Base-by-base conservation (phyloP, 1,140 invertebrate species). In the Panagrolaimus sp. region DNA sequence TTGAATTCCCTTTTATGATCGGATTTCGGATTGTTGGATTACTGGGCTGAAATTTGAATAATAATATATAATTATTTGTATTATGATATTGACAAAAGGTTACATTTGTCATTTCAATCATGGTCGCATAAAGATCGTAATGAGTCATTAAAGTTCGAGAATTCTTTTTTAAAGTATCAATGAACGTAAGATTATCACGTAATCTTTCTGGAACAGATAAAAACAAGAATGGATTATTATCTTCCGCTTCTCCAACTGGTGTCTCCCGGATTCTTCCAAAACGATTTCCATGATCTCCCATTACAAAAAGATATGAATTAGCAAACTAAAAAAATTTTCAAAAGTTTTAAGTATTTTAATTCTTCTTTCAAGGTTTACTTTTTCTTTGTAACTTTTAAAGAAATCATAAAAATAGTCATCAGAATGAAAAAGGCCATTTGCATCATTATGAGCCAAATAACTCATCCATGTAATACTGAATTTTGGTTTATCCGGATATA, bases 281-380 rank as follows among this genome's bases (percentile, higher is more conserved):
- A 12, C 73, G 46, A 26, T 21, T 17, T n/a, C 73, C 73, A 43
- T 74, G 73, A 46, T 74, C 73, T 2, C 47, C 72, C 73, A 75
- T 71, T 1, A 74, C 10, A 55, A 74, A 28, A 8, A 74, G 8
- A 45, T 73, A 74, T 28, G 73, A 69, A 44, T 74, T 71, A 14
- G 69, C 17, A 6, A 74, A 52, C 71, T 73, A 46, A 74, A 72
- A 72, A n/a, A 38, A 38, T 38, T 38, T 38, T 38, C 3, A 10
- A n/a, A 17, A 28, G 1, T 3, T 12, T n/a, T 8, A 9, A 63
- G 45, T 14, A 9, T 14, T n/a, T 43, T 12, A 68, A 69, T 12
- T 9, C 26, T 0, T 21, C 7, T 1, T 15, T 0, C n/a, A 15
- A 70, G 9, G 10, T 10, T 15, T 43, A 71, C 69, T 38, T 72